Conservation (phyloP, 2,113 vertebrate species). For the Mohoua ochrocephala region DNA sequence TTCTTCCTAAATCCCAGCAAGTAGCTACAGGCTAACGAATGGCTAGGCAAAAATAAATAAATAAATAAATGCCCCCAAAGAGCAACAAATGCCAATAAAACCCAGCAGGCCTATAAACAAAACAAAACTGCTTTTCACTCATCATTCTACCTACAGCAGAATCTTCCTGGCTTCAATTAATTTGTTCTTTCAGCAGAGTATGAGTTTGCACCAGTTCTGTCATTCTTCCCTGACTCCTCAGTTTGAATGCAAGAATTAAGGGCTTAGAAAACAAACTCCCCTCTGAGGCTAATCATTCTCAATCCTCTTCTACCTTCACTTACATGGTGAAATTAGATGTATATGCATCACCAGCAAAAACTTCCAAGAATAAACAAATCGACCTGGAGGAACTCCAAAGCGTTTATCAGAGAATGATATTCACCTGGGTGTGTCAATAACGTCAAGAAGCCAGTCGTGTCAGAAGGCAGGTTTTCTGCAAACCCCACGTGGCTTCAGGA, state of each 20-base stretch:
- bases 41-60: neutral
- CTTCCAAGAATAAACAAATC: neutral
- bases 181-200: neutral
- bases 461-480: neutral
- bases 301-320: neutral
- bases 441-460: neutral
- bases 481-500: neutral
- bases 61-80: neutral
- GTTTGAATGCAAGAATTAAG: neutral
- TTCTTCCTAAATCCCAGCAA: neutral
- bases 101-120: neutral
- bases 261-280: neutral
- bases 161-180: neutral
- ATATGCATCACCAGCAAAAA: neutral
- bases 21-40: neutral
- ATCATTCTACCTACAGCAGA: neutral
- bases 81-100: neutral
- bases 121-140: neutral
- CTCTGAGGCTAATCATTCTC: neutral
- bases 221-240: neutral
- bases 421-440: neutral
- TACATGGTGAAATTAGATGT: neutral
- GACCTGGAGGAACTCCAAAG: neutral
- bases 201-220: neutral
- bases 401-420: neutral